Base-by-base conservation (phyloP, 2,888 invertebrate genomes). In the Amiota mariae region DNA sequence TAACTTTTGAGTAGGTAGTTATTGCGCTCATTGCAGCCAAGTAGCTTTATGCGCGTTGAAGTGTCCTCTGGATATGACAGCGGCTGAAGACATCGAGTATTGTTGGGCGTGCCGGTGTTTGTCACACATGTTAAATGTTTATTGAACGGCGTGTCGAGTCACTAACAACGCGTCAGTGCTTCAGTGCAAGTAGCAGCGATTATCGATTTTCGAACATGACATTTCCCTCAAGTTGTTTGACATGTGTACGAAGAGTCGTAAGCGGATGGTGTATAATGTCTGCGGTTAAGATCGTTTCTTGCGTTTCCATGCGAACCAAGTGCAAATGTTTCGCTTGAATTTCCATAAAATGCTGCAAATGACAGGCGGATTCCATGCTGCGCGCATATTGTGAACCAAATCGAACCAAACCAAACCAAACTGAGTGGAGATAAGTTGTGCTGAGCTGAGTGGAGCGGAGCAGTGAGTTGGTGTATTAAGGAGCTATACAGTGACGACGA, bases 291-390 rank as follows among this genome's bases (percentile, higher is more conserved):
- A 59, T 59, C 59, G 18, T 59, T 59, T 59, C 20, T 10, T 59
- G 20, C 59, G 59, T 36, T 36, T 36, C 15, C 12, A 59, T 59
- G 20, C 54, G 54, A 36, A 36, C 13, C 63, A 36, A 64, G 63
- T 46, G 63, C 18, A n/a, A 13, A 66, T 66, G 66, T 20, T 66
- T 15, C 20, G 66, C 66, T 66, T 66, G 66, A 49, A 66, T 66
- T 66, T 66, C 66, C 66, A 66, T 66, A 66, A 66, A 66, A 66
- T 66, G 66, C 66, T 66, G 66, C 20, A 66, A 66, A 18, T 66
- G 66, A 66, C 66, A 66, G 66, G 18, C 15, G 20, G 20, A 66
- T 48, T 49, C 36, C 66, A 66, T 49, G 66, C 49, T 66, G 66
- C 49, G 66, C 66, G 66, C 49, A 47, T 6, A 36, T 11, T 63